These are phyloP conservation scores for Mythimna impura DNA, from an alignment of 2,888 invertebrate genomes.

Conservation along the genomic window DNA sequence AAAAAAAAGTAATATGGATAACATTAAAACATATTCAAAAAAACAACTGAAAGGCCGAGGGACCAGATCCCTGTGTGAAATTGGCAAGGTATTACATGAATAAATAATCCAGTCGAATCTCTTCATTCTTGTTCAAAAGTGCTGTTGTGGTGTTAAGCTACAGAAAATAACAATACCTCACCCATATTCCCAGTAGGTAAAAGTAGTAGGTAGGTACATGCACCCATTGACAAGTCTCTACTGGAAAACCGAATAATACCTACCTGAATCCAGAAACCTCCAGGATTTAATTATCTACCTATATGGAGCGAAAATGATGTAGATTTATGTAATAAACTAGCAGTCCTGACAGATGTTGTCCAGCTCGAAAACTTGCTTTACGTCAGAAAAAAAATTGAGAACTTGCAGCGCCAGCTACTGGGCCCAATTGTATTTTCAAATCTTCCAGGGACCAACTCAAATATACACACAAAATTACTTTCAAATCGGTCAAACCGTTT, in stretches of 20 bases:
- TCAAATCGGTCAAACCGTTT: too few species aligned
- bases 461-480: too few species aligned
- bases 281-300: neutral
- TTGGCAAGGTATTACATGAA: slow-evolving; percentile 39
- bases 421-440: too few species aligned
- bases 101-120: slow-evolving; percentile 13
- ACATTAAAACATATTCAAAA: slow-evolving; percentile 54
- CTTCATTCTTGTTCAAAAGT: slow-evolving; percentile 1
- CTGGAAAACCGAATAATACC: neutral
- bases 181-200: too few species aligned
- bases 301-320: neutral
- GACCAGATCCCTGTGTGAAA: slow-evolving; percentile 14
- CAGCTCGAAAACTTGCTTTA: too few species aligned
- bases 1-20: slow-evolving; percentile 31
- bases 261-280: neutral
- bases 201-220: neutral
- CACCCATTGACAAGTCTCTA: neutral
- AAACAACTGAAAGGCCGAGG: slow-evolving; percentile 17
- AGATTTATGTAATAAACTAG: neutral
- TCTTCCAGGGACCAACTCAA: too few species aligned
- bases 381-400: too few species aligned
- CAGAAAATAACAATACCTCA: neutral
- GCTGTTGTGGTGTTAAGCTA: neutral
- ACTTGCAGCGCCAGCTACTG: too few species aligned
- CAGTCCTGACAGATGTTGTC: neutral